These are phyloP conservation scores for Acipenser ruthenus DNA, from an alignment of 2,797 vertebrate species.

Conservation along the genomic window DNA sequence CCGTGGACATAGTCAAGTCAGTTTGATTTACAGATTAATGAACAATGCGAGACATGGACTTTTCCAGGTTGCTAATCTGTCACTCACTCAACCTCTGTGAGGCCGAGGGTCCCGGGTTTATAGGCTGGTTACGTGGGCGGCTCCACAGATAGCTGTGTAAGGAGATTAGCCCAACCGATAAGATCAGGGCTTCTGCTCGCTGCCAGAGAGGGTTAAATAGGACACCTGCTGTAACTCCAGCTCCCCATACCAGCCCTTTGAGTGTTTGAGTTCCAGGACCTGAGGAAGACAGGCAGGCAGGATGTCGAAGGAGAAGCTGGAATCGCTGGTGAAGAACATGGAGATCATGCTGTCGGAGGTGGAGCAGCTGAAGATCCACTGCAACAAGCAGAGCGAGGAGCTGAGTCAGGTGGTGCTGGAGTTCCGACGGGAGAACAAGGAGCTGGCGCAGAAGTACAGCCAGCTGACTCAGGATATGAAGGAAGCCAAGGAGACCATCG, in stretches of 20 bases:
- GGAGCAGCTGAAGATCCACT: slow-evolving; percentile 75
- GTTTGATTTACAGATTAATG: too few relatives aligned
- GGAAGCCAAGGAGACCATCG: slow-evolving; percentile 69
- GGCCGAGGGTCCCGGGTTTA: background rate
- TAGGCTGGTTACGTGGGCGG: background rate
- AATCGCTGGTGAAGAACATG: slow-evolving; percentile 75
- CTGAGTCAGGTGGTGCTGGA: slow-evolving; percentile 70
- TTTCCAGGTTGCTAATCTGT: slow-evolving; percentile 11
- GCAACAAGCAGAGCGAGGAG: slow-evolving; percentile 72
- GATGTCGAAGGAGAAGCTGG: slow-evolving; percentile 78
- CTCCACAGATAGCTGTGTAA: slow-evolving; percentile 48
- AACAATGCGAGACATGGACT: background rate
- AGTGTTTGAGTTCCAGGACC: slow-evolving; percentile 16
- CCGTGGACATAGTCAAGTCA: too few relatives aligned
- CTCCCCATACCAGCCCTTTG: slow-evolving; percentile 15
- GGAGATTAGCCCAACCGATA: slow-evolving; percentile 41
- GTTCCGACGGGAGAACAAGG: slow-evolving; percentile 68
- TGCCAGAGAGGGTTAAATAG: slow-evolving; percentile 31
- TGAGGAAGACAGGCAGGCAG: slow-evolving; percentile 19
- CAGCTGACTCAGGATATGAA: slow-evolving; percentile 62
- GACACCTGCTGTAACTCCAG: slow-evolving; percentile 13
- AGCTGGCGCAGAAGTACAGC: slow-evolving; percentile 68
- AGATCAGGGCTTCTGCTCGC: slow-evolving; percentile 18
- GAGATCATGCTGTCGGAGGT: slow-evolving; percentile 76
- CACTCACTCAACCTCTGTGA: slow-evolving; percentile 19